A percentile compares a stretch with the other conserved stretches of the same genome.
Conservation (phyloP, 2,888 invertebrate genomes). For the Macrophya annulata region DNA sequence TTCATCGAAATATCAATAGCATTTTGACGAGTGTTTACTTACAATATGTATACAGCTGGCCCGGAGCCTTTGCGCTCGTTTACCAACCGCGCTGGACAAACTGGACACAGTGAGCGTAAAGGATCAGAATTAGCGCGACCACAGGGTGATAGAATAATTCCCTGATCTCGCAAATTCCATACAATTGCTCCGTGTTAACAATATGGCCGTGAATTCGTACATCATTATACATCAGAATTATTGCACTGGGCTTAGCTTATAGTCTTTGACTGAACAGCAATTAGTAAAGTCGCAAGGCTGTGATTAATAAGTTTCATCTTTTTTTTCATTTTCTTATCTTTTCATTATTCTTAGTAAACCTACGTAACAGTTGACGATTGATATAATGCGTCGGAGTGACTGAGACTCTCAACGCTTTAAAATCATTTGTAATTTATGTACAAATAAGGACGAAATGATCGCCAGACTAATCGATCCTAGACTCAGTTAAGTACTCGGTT, state of each 20-base stretch:
- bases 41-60: conserved; percentile 68
- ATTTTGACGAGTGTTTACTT: conserved; percentile 66
- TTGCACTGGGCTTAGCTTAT: conserved; percentile 69
- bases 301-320: conserved; percentile 59
- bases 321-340: neutral
- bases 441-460: conserved; percentile 42
- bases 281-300: conserved; percentile 65
- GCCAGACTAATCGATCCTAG: conserved; percentile 39
- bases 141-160: neutral
- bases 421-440: conserved; percentile 52
- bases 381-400: conserved; percentile 34
- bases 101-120: conserved; percentile 43
- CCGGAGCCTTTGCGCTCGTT: conserved; percentile 57
- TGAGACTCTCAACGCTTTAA: conserved; percentile 27
- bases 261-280: conserved; percentile 69
- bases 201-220: conserved; percentile 57
- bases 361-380: conserved; percentile 55
- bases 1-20: conserved; percentile 62
- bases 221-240: conserved; percentile 62
- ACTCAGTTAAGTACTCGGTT: conserved; percentile 48
- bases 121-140: conserved; percentile 42
- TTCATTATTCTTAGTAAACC: conserved; percentile 20
- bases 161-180: conserved; percentile 14
- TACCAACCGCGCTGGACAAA: conserved; percentile 32
- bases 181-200: conserved; percentile 40